Conservation (phyloP, 2,888 invertebrate species). For the Oscheius sp. region DNA sequence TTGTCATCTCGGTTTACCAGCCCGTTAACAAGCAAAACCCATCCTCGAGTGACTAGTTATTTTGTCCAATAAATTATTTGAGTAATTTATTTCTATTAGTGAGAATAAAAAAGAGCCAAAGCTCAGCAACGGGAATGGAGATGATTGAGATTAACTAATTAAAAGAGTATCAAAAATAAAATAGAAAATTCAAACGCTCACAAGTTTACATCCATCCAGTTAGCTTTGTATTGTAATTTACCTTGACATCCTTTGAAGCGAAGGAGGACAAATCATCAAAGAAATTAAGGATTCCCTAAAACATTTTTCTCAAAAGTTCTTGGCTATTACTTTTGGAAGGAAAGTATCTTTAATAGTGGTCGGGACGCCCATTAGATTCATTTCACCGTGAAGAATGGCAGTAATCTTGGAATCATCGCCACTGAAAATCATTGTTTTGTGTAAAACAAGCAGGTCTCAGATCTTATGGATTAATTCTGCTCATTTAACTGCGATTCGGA, state of each 20-base stretch:
- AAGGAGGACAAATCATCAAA: constrained; percentile 44
- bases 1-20: background rate
- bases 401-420: constrained; percentile 42
- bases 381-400: constrained; percentile 42
- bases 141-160: background rate
- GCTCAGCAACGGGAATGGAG: background rate
- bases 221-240: constrained; percentile 11
- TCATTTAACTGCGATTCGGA: too few species aligned
- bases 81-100: background rate
- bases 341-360: constrained; percentile 37
- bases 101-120: background rate
- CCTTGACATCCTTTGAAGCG: constrained; percentile 38
- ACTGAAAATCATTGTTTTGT: constrained; percentile 30
- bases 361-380: constrained; percentile 39
- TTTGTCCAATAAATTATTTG: background rate
- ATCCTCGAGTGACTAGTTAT: background rate
- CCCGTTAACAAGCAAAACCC: background rate
- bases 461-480: too few species aligned
- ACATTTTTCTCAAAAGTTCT: background rate
- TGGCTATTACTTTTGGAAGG: constrained; percentile 38
- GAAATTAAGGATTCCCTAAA: constrained; percentile 43
- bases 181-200: background rate
- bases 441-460: background rate
- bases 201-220: constrained; percentile 14
- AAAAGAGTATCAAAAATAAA: constrained; percentile 2